phyloP scores from a whole-genome alignment of 53 echinoderm and acorn worm species.

The Apostichopus leukothele region DNA sequence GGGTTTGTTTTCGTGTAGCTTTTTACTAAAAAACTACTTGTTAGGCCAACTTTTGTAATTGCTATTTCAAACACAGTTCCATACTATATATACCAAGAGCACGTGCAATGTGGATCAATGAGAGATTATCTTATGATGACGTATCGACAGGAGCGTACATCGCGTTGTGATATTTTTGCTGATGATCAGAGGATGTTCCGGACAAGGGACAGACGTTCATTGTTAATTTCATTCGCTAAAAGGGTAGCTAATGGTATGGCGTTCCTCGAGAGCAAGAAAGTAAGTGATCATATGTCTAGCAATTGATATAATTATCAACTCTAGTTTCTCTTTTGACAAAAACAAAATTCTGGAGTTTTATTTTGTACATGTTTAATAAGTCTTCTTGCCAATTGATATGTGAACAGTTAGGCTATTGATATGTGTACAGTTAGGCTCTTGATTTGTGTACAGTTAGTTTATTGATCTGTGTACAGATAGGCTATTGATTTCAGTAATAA shows the following conservation, averaged over 20 bases:
- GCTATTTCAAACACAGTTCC: background rate
- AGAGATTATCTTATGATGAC: background rate
- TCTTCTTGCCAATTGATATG: no score
- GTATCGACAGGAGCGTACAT: background rate
- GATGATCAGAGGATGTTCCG: background rate
- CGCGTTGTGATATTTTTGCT: background rate
- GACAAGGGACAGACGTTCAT: background rate
- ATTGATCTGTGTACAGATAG: no score
- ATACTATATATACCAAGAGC: background rate
- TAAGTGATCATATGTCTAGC: background rate
- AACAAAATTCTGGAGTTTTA: background rate
- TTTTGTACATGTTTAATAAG: no score
- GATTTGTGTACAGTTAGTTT: no score
- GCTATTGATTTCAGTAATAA: no score
- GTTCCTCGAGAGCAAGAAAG: background rate
- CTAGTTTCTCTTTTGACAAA: background rate
- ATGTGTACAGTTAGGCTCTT: no score
- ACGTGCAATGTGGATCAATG: background rate
- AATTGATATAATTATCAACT: background rate
- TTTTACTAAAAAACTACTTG: no score
- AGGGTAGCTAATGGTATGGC: background rate
- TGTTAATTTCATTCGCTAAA: background rate
- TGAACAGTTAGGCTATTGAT: no score
- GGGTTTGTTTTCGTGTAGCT: no score
- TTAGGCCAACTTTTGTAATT: no score